Base-by-base conservation (phyloP, 2,113 vertebrate species). In the Silurus glanis region DNA sequence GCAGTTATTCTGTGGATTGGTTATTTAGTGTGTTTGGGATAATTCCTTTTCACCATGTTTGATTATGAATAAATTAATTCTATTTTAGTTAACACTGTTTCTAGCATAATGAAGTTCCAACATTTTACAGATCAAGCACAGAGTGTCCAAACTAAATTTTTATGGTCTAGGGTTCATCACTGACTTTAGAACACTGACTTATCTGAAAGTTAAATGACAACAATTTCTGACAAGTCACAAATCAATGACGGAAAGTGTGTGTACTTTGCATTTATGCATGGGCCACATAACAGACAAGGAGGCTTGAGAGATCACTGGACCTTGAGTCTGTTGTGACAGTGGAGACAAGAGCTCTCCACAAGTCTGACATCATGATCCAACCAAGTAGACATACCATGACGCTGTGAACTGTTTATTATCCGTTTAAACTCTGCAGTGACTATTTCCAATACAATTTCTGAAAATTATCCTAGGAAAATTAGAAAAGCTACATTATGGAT, bases 301-400 rank as follows among this genome's bases (percentile, higher is more conserved):
- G 81, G 37, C 86, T 87, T 87, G 61, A 55, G 59, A 56, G 81
- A 78, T 83, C 51, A 87, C 71, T 9, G 72, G 56, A 83, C 59
- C 86, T 78, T 55, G 17, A 83, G 49, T 75, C 19, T 83, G 80
- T 87, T 87, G 51, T 83, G 59, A 83, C n/a, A 66, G 59, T 58
- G 58, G 81, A 87, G 80, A 83, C 80, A 66, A 82, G 85, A 56
- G 71, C 86, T 83, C 86, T 87, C 21, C 80, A 87, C 59, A 9
- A 78, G 80, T 78, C 71, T 87, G 80, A 56, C 80, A 56, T 83
- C 59, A 83, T 17, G 55, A 82, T 12, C 37, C 64, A 76, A 62
- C 71, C 58, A 83, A 72, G 80, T 64, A 45, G 53, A 55, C 49
- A 87, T 78, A 66, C 72, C 71, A 87, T 66, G 28, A 37, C 7